phyloP scores from a whole-genome alignment of 2,113 vertebrate genomes.

The Sinocyclocheilus maitianheensis region DNA sequence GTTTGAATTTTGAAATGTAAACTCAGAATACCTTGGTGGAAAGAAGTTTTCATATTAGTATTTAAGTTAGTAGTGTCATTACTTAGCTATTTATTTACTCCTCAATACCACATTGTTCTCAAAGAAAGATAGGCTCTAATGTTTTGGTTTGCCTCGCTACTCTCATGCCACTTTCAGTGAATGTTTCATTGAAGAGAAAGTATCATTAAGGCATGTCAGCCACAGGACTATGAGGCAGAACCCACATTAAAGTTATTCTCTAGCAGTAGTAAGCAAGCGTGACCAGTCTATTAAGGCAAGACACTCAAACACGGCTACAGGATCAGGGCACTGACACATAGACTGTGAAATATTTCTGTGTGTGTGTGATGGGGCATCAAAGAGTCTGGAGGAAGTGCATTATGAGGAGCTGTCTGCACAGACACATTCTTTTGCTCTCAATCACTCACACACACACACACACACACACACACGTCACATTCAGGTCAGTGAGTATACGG shows the following conservation, averaged over 20 bases:
- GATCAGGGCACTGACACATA: constrained; percentile 26
- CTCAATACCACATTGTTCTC: background rate
- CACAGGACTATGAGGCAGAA: constrained; percentile 40
- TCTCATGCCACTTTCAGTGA: background rate
- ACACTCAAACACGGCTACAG: constrained; percentile 34
- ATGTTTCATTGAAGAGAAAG: background rate
- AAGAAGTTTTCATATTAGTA: background rate
- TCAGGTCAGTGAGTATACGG: constrained; percentile 70
- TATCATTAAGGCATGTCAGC: background rate
- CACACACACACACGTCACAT: constrained; percentile 55
- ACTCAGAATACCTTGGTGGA: background rate
- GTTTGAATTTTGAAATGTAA: background rate
- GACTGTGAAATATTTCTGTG: constrained; percentile 11
- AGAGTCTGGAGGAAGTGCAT: constrained; percentile 46
- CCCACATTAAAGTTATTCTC: constrained; percentile 36
- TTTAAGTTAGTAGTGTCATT: background rate
- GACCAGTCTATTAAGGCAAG: constrained; percentile 43
- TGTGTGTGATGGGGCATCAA: constrained; percentile 40
- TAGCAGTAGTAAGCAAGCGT: constrained; percentile 36
- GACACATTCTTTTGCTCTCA: constrained; percentile 17
- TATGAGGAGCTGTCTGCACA: constrained; percentile 32
- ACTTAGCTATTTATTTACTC: background rate
- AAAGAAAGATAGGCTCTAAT: background rate
- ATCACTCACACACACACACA: constrained; percentile 25
- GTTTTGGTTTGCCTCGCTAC: background rate